Conservation (phyloP, 1,140 invertebrate species). For the Trichonephila inaurata region DNA sequence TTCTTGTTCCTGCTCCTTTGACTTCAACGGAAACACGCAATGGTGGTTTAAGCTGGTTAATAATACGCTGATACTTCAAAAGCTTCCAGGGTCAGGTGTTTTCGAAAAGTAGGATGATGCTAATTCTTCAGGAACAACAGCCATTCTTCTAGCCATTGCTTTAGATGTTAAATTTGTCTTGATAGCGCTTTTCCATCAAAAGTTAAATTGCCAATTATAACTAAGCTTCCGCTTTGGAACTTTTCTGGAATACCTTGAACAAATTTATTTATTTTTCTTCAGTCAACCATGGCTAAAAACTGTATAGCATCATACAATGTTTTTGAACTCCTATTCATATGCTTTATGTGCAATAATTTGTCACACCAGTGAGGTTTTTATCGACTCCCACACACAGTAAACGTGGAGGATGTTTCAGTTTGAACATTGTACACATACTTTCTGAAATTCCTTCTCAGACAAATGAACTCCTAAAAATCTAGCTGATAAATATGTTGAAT, state of each 20-base stretch:
- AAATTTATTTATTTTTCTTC: neutral
- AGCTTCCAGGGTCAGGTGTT: neutral
- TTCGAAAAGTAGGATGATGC: neutral
- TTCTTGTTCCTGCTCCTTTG: neutral
- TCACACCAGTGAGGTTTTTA: neutral
- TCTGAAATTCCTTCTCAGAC: neutral
- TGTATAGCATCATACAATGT: neutral
- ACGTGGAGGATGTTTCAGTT: neutral
- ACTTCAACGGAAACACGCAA: neutral
- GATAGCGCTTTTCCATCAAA: slow-evolving; percentile 11
- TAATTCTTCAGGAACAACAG: neutral
- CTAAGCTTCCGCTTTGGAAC: neutral
- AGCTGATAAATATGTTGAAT: neutral
- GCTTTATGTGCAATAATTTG: neutral
- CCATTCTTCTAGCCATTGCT: neutral
- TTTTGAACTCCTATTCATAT: neutral
- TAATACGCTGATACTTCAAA: slow-evolving; percentile 19
- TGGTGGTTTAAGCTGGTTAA: slow-evolving; percentile 8
- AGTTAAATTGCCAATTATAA: neutral
- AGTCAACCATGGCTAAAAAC: neutral
- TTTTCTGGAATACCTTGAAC: neutral
- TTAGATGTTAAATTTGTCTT: neutral
- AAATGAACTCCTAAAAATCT: neutral
- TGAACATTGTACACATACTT: too few species aligned
- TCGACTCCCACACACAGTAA: neutral